Evolutionary conservation across 2,797 vertebrate species (phyloP).

Genomic region (Melanotaenia pygmaea): DNA sequence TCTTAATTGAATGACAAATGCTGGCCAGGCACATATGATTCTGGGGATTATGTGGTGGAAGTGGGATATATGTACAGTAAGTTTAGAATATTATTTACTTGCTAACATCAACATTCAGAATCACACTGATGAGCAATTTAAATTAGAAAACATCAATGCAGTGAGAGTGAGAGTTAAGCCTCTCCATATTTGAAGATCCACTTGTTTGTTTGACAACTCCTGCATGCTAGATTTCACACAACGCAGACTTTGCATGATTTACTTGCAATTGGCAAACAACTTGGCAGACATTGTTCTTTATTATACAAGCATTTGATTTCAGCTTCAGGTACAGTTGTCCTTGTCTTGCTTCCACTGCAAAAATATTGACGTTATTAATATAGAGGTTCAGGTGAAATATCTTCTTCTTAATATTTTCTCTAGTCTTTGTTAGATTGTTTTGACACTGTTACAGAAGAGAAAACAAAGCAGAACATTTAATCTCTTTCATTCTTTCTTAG

Average conservation of each 20-base stretch:
- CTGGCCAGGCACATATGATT: constrained; percentile 39
- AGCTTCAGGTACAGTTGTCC: constrained; percentile 4
- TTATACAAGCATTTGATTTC: constrained; percentile 16
- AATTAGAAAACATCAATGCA: constrained; percentile 66
- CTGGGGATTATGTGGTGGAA: constrained; percentile 22
- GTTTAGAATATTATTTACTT: constrained; percentile 54
- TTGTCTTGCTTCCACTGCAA: constrained; percentile 2
- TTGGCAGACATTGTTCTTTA: constrained; percentile 30
- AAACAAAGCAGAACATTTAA: constrained; percentile 6
- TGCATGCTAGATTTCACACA: constrained; percentile 54
- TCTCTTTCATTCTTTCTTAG: constrained; percentile 2
- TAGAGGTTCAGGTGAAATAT: neutral
- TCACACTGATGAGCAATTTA: constrained; percentile 35
- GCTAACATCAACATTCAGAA: constrained; percentile 53
- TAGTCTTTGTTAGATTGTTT: neutral
- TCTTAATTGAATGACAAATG: constrained; percentile 55
- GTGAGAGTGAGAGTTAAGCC: constrained; percentile 60
- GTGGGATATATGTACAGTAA: constrained; percentile 15
- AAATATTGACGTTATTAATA: constrained; percentile 2
- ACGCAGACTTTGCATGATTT: constrained; percentile 54
- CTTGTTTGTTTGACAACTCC: constrained; percentile 73
- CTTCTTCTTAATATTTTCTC: neutral
- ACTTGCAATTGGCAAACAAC: constrained; percentile 54
- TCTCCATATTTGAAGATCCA: constrained; percentile 71
- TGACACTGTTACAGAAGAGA: constrained; percentile 14